Base-by-base conservation (phyloP, 2,113 vertebrate species). In the Phylloscopus trochilus region DNA sequence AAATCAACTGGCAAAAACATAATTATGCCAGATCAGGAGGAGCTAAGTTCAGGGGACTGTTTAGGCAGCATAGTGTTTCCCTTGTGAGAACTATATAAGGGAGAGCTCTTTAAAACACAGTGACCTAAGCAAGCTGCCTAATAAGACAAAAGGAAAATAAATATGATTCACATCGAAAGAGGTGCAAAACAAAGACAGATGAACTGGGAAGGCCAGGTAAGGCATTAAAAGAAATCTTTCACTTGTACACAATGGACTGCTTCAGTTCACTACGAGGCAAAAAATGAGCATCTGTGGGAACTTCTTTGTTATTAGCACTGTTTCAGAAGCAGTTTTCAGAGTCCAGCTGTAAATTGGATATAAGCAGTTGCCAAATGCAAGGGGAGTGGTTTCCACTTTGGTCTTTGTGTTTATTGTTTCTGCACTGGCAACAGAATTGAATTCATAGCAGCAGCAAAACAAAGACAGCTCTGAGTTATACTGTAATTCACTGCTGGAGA, bases 381-480 rank as follows among this genome's bases (percentile, higher is more conserved):
- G 73, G 92, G 96, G 95, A 81, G 90, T 73, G 73, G 95, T 87
- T 96, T 92, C 87, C 70, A 87, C 86, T 90, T 89, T 46, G 85
- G 87, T 85, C 68, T 94, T 76, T 92, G 94, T 82, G 85, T 89
- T 75, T 83, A 94, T 89, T 83, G 53, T 94, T 95, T 92, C 89
- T 95, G 89, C 64, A 41, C 79, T 95, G 84, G 90, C 91, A 96
- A 96, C 91, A 92, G 88, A 96, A 93, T 74, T 78, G 77, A 93
- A 94, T 94, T 97, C 94, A 66, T 74, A 37, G 56, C 79, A 53
- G 87, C 93, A 91, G 92, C 94, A 91, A 97, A 97, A 96, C 93
- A 96, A 96, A 97, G 97, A 94, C 94, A 84, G 96, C 94, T 90
- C 96, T 96, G 96, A 96, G 91, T 97, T 97, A 96, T 72, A 83